Conservation (phyloP, 2,797 vertebrate species). For the Channa striata region DNA sequence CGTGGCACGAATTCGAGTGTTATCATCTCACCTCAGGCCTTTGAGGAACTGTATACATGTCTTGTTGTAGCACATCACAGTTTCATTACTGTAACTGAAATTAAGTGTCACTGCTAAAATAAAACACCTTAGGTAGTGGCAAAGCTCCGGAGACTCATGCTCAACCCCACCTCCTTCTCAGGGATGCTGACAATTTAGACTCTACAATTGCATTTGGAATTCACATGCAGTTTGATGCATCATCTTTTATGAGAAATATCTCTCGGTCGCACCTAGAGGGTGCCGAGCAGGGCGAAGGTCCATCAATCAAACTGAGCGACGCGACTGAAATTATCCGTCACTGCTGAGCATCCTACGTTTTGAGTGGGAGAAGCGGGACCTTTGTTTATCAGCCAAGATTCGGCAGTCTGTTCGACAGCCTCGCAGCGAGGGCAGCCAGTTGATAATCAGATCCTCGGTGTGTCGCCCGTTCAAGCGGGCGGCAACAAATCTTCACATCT, state of each 20-base stretch:
- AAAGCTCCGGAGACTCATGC: slow-evolving; percentile 62
- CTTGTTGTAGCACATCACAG: slow-evolving; percentile 61
- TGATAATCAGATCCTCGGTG: slow-evolving; percentile 65
- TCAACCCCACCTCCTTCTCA: slow-evolving; percentile 51
- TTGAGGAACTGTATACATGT: slow-evolving; percentile 49
- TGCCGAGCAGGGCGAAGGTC: slow-evolving; percentile 42
- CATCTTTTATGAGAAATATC: slow-evolving; percentile 76
- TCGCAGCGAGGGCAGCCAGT: slow-evolving; percentile 51
- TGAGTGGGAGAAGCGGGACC: slow-evolving; percentile 53
- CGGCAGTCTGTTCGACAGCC: slow-evolving; percentile 54
- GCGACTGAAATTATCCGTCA: slow-evolving; percentile 74
- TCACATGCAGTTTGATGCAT: slow-evolving; percentile 70
- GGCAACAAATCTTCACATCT: slow-evolving; percentile 27
- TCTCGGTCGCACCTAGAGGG: slow-evolving; percentile 61
- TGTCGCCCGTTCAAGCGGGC: slow-evolving; percentile 37
- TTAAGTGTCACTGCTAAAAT: slow-evolving; percentile 76
- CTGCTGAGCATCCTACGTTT: slow-evolving; percentile 62
- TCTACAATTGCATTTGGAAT: slow-evolving; percentile 75
- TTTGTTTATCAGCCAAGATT: slow-evolving; percentile 77
- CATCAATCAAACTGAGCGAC: slow-evolving; percentile 82
- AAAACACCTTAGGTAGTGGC: slow-evolving; percentile 68
- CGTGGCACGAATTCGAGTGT: slow-evolving; percentile 35
- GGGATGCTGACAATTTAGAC: slow-evolving; percentile 70
- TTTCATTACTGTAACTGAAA: slow-evolving; percentile 79
- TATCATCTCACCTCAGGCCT: slow-evolving; percentile 47